phyloP scores from a whole-genome alignment of 2,888 invertebrate species.

The Tyria jacobaeae region DNA sequence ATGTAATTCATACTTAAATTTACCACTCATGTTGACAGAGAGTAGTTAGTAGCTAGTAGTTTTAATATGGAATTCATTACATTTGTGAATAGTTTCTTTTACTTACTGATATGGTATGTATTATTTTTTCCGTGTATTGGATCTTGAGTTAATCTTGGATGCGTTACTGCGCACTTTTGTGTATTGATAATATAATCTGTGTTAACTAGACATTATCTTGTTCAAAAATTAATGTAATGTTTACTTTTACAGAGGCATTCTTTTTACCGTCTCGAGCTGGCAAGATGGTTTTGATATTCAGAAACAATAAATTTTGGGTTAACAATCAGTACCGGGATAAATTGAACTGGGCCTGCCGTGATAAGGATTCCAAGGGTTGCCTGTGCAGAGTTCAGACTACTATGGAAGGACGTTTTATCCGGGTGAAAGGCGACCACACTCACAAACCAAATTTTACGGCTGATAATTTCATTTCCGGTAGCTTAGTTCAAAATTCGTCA shows the following conservation, averaged over 20 bases:
- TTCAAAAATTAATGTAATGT: conserved; percentile 18
- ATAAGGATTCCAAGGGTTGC: conserved; percentile 77
- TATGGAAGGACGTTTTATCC: conserved; percentile 76
- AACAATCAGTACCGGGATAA: conserved; percentile 81
- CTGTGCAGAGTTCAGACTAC: conserved; percentile 82
- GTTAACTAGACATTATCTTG: not conserved
- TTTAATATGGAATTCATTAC: not conserved
- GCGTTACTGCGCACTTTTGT: not conserved
- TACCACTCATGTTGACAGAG: not conserved
- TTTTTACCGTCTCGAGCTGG: conserved; percentile 81
- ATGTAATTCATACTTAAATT: not conserved
- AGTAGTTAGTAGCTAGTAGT: not conserved
- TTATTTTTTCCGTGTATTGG: not conserved
- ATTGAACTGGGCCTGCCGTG: conserved; percentile 82
- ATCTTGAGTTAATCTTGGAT: not conserved
- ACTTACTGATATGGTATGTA: not conserved
- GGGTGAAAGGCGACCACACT: conserved; percentile 75
- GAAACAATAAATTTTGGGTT: conserved; percentile 81
- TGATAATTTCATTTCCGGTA: conserved; percentile 70
- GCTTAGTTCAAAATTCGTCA: conserved; percentile 49
- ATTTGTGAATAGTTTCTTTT: not conserved
- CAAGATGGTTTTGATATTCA: conserved; percentile 80
- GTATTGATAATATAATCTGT: not conserved
- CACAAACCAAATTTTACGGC: conserved; percentile 79
- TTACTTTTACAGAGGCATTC: conserved; percentile 72